Base-by-base conservation (phyloP, 2,113 vertebrate genomes). In the Phalacrocorax carbo region DNA sequence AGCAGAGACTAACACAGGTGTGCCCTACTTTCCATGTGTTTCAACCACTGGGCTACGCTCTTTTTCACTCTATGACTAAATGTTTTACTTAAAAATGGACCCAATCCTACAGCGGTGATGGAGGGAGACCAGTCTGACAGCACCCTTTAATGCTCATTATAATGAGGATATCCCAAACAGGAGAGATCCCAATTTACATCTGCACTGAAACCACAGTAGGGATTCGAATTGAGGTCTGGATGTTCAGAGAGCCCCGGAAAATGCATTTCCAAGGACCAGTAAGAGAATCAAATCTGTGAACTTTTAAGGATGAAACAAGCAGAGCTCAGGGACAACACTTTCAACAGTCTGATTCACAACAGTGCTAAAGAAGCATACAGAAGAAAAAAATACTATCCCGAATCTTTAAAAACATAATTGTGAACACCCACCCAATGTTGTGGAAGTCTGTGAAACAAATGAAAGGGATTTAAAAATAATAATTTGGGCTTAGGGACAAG, bases 381-480 rank as follows among this genome's bases (percentile, higher is more conserved):
- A 88, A 38, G 19, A 78, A 80, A 61, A 61, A 81, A 72, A 27
- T 11, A 69, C 2, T 54, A 34, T 8, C 44, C 32, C 38, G 25
- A 87, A 46, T 42, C 25, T 64, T 90, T 62, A 32, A 82, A 86
- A 92, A 68, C 30, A 78, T 21, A 57, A 22, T 11, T 51, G 16
- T 55, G 34, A 68, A 76, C 7, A 58, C 49, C 27, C 4, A 5
- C 18, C 13, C 65, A 78, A 21, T 27, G 18, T 32, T 52, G 13
- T 68, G 22, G 48, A 88, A 40, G 27, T 30, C 85, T 95, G 64
- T 36, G 54, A 95, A 90, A 88, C 32, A 94, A 94, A 83, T 44
- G 72, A 68, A 90, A 88, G 16, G n/a, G 77, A 86, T 82, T 94
- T 91, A 49, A 94, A 93, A 86, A 75, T 42, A 80, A 48, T 78